Base-by-base conservation (phyloP, 2,797 vertebrate species). In the Oceanodroma leucorhoa region DNA sequence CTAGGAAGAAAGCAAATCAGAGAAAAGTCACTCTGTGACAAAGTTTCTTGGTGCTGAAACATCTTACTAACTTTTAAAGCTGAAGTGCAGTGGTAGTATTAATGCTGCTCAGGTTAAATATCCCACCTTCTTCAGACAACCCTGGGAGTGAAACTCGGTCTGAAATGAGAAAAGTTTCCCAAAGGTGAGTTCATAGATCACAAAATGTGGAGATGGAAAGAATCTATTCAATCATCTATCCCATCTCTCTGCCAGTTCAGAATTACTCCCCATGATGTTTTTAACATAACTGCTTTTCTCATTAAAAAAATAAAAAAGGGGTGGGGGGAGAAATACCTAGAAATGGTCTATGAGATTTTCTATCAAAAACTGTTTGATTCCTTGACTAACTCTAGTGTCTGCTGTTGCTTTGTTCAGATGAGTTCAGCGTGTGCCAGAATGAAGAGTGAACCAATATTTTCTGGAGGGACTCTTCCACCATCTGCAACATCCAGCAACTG, bases 261-360 rank as follows among this genome's bases (percentile, higher is more conserved):
- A 94, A 95, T 90, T 96, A 90, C 22, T 94, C 85, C 73, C 48
- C 64, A 46, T 87, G 86, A 96, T 92, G 90, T 66, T 90, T 96
- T 95, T 71, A 95, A 84, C 87, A 87, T 72, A 87, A 67, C 93
- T 94, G 95, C 23, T 91, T 95, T 95, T 82, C 94, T 91, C 93
- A 84, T 94, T 66, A 0, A 34, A 62, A 88, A 48, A 30, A 43
- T 38, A 29, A 64, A 32, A 41, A 57, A 48, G 2, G 7, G 10
- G 11, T 10, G 6, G 6, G 34, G 24, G 24, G 8, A 86, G 54
- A 90, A 90, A 78, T 38, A 83, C 30, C 32, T 83, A 53, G 87
- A 91, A 94, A 82, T 9, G 14, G 10, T 64, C 57, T 75, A 3
- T 40, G 40, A 79, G 55, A 11, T 87, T 81, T 93, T 80, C 61